Base-by-base conservation (phyloP, 2,113 vertebrate species). In the Hippocampus abdominalis region DNA sequence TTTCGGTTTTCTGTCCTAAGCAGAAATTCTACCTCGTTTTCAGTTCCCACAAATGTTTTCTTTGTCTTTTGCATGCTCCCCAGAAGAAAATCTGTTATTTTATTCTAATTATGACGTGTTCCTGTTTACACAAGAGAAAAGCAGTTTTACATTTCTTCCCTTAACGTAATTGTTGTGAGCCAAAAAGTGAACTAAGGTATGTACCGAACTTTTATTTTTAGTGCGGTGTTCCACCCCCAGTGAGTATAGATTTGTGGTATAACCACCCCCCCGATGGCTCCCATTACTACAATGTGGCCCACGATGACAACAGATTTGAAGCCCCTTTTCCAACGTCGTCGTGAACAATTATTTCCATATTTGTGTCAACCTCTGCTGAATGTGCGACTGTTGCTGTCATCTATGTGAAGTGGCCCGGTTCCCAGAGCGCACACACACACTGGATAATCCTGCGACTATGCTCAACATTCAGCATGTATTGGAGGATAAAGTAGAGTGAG, bases 371-470 rank as follows among this genome's bases (percentile, higher is more conserved):
- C 12, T 40, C 20, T 40, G 32, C 21, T 21, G n/a, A 13, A 21
- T 12, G 20, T 39, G 39, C 23, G 11, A n/a, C 21, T 23, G 21
- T 13, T 53, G 51, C 21, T 53, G 51, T 53, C 36, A 61, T 61
- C 16, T 36, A 7, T 42, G 10, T 69, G n/a, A 74, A 71, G 68
- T 80, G 61, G 5, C 8, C 21, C 69, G 53, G 73, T 76, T 68
- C 77, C 79, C 78, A 66, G 70, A 73, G 79, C 42, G 79, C 42
- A 20, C 7, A 10, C 12, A 23, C 74, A 68, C 66, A 65, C 67
- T 42, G 70, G 53, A 67, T 86, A 84, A 86, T 87, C 84, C 70
- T 61, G 23, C 61, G 57, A 32, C 67, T 13, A 13, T 54, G 48
- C 29, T 75, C 70, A 69, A 67, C 65, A 66, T 53, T 81, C 11